Conservation (phyloP, 2,113 vertebrate species). For the Psilopsiagon aymara region DNA sequence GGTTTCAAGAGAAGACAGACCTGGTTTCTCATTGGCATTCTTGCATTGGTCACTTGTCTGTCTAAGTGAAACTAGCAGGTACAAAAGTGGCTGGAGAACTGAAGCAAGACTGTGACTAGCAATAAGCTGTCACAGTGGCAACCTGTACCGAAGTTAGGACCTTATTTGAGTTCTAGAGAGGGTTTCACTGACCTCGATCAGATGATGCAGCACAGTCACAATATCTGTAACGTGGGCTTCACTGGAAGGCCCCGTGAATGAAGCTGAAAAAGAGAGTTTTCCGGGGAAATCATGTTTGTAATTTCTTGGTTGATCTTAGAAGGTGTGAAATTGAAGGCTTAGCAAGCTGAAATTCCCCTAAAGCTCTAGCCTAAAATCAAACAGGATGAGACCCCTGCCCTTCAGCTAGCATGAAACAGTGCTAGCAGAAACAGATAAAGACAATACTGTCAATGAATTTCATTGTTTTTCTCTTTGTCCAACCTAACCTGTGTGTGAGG, state of each 20-base stretch:
- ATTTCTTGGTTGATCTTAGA: not conserved
- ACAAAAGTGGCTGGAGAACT: not conserved
- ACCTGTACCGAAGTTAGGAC: not conserved
- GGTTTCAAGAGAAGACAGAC: not conserved
- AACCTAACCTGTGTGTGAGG: not conserved
- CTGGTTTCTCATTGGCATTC: not conserved
- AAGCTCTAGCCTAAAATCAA: not conserved
- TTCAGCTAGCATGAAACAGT: not conserved
- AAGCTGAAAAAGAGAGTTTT: not conserved
- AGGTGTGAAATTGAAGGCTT: not conserved
- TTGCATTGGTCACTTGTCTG: not conserved
- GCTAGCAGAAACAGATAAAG: not conserved
- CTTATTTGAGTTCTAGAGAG: not conserved
- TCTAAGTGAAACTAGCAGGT: not conserved
- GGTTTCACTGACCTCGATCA: not conserved
- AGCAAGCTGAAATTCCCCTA: not conserved
- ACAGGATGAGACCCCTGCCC: not conserved
- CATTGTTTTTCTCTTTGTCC: not conserved
- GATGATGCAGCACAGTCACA: not conserved
- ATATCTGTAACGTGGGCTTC: not conserved
- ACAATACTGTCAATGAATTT: not conserved
- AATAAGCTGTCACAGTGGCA: not conserved
- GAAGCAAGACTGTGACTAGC: not conserved
- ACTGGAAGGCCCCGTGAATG: not conserved
- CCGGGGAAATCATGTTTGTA: not conserved